Evolutionary conservation across 1,140 invertebrate genomes (phyloP).

Genomic region (Papilio aristodemus): DNA sequence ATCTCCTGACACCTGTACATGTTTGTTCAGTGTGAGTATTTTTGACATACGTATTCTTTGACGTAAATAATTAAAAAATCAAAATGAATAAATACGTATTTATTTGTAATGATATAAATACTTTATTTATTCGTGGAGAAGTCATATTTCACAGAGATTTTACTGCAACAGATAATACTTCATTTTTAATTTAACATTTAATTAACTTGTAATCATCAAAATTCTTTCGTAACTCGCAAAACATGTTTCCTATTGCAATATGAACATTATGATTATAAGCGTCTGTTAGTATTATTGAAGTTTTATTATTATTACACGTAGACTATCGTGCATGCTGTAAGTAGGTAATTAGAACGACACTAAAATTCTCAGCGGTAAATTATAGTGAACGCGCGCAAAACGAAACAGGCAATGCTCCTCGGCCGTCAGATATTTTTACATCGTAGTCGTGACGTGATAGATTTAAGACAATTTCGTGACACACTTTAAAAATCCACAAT

Average conservation of each 20-base stretch:
- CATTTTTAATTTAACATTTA: background rate
- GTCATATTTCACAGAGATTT: background rate
- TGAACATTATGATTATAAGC: background rate
- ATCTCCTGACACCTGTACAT: constrained; percentile 17
- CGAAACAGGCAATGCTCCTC: constrained; percentile 1
- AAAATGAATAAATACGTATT: background rate
- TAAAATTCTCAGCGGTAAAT: constrained; percentile 27
- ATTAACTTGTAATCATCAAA: background rate
- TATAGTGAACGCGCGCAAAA: constrained; percentile 28
- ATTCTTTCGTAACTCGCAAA: background rate
- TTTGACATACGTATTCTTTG: background rate
- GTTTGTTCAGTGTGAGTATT: constrained; percentile 12
- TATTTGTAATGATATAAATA: background rate
- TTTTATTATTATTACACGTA: constrained; percentile 17
- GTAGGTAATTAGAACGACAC: constrained; percentile 34
- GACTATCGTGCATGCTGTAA: constrained; percentile 15
- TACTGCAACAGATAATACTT: background rate
- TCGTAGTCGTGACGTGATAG: constrained; percentile 18
- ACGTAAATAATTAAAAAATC: background rate
- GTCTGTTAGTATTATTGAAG: background rate
- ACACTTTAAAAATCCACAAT: constrained; percentile 15
- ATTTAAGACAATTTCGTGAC: constrained; percentile 29
- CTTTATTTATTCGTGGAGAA: background rate
- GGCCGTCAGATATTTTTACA: constrained; percentile 23
- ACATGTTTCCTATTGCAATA: background rate